phyloP scores from a whole-genome alignment of 1,140 invertebrate genomes.

The Drosophila funebris region DNA sequence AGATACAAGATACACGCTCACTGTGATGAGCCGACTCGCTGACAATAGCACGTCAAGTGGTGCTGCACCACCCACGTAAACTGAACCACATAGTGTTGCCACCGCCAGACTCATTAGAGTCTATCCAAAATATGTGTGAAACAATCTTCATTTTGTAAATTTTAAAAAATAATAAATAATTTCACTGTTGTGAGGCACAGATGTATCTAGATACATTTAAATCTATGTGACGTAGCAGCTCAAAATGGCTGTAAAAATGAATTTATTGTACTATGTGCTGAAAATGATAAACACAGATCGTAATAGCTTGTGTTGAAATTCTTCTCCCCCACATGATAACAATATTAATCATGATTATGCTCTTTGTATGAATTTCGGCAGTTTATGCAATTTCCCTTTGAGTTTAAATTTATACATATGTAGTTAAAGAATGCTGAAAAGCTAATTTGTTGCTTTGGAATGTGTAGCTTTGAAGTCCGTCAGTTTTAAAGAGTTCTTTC shows the following conservation, averaged over 20 bases:
- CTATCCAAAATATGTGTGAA: constrained; percentile 20
- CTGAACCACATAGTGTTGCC: neutral
- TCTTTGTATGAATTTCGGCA: constrained; percentile 26
- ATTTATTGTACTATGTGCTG: constrained; percentile 76
- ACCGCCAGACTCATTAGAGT: constrained; percentile 34
- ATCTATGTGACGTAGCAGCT: constrained; percentile 43
- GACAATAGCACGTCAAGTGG: constrained; percentile 74
- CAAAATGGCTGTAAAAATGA: constrained; percentile 63
- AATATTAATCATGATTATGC: constrained; percentile 50
- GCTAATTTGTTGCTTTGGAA: neutral
- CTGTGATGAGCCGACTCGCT: constrained; percentile 57
- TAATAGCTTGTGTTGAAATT: constrained; percentile 66
- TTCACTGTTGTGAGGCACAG: too few relatives aligned
- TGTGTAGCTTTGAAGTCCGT: constrained; percentile 13
- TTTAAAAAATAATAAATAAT: neutral
- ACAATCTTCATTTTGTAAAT: constrained; percentile 7
- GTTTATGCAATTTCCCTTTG: constrained; percentile 49
- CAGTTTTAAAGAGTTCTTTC: constrained; percentile 21
- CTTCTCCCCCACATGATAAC: constrained; percentile 26
- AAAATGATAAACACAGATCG: constrained; percentile 61
- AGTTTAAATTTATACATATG: neutral
- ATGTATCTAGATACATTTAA: constrained; percentile 31
- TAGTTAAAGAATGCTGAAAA: neutral
- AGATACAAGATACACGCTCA: constrained; percentile 21
- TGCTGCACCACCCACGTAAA: constrained; percentile 37